Percentiles rank a stretch among this genome's conserved stretches.
phyloP scores from a whole-genome alignment of 2,113 vertebrate genomes.

The Perca schrenkii region DNA sequence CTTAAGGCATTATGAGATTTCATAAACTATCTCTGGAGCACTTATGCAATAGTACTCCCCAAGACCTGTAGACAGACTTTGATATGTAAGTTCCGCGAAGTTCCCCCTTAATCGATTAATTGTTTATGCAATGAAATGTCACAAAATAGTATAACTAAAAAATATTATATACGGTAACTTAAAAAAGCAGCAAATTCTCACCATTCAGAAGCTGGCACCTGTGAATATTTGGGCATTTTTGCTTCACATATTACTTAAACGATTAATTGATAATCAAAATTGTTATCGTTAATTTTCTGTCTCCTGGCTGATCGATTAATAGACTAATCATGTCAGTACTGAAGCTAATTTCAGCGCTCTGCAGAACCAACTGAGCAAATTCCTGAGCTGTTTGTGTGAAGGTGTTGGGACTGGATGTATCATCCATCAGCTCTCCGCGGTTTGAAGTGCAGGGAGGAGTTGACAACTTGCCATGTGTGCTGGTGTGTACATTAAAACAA shows the following conservation, averaged over 20 bases:
- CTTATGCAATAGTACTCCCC: background rate
- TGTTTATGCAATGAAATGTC: background rate
- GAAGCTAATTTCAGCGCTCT: background rate
- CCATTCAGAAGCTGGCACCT: background rate
- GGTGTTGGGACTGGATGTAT: background rate
- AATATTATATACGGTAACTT: background rate
- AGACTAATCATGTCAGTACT: constrained; percentile 5
- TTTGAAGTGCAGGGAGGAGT: constrained; percentile 40
- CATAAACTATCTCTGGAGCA: background rate
- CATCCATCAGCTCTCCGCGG: constrained; percentile 34
- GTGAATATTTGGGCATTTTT: background rate
- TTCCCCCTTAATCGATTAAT: background rate
- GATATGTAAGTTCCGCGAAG: background rate
- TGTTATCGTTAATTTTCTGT: background rate
- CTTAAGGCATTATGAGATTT: background rate
- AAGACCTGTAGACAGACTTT: background rate
- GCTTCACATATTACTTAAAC: constrained; percentile 5
- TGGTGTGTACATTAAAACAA: constrained; percentile 53
- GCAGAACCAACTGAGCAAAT: background rate
- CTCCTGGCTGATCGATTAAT: constrained; percentile 6
- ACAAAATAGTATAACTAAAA: background rate
- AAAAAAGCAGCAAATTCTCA: background rate
- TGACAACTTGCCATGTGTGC: constrained; percentile 32
- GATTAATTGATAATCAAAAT: constrained; percentile 13
- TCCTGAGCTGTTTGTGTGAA: constrained; percentile 1